Evolutionary conservation across 2,888 invertebrate genomes (phyloP), one percentile per base, ranked within the genome.

Genomic region (Myopa tessellatipennis): DNA sequence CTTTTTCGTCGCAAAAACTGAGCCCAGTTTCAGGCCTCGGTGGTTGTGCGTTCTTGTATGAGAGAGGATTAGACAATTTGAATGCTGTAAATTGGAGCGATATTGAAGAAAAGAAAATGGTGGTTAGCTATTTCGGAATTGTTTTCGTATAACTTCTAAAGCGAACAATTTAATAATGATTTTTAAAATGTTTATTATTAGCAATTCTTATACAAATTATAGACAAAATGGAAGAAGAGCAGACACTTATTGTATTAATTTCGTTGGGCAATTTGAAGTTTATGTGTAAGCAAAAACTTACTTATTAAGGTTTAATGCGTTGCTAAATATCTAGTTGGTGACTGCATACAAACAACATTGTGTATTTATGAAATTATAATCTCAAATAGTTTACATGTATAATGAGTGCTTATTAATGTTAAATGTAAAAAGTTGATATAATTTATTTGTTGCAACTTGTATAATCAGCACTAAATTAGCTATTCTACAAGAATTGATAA

Each of bases 1-100:
- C 84, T 82, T 87, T 87, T 78, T 85, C 85, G 79, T 81, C 84
- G 67, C 75, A 79, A 16, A 40, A 76, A 50, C 55, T 58, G 58
- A 38, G 67, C n/a, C 67, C 74, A n/a, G 67, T 52, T 38, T 55
- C 67, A 58, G 67, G 67, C 12, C 70, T 78, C 80, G 79, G 80
- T 79, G 80, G 80, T 79, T 78, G 79, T 16, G 60, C 45, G 63
- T 78, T 76, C 40, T 52, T 77, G 79, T 63, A 76, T 72, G 78
- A 67, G 79, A 81, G 40, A 65, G 75, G 40, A 68, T 76, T 78
- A 34, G 74, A 52, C 79, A 79, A 50, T 77, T 73, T 61, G 38
- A 69, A 74, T 36, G 79, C 81, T 81, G 80, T 18, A 80, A 79
- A 16, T 63, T 14, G 38, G 18, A 45, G 26, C 18, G 26, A 4